Percentiles rank a stretch among this genome's conserved stretches.
Conservation (phyloP, 2,113 vertebrate species). For the Corythaixoides concolor region DNA sequence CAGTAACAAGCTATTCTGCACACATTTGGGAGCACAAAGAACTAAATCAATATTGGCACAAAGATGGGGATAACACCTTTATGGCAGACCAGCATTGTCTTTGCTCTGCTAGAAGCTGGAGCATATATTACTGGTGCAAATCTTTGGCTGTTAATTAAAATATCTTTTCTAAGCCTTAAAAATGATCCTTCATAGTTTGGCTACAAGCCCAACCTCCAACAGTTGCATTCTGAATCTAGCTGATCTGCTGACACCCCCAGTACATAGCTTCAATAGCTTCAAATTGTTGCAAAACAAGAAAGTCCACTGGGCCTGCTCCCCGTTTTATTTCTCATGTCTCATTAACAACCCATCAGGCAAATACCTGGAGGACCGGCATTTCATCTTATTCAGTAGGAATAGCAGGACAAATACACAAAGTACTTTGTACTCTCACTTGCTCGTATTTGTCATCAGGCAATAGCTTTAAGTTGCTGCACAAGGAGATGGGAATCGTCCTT, state of each 20-base stretch:
- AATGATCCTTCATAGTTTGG: not conserved
- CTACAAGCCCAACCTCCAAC: not conserved
- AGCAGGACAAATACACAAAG: not conserved
- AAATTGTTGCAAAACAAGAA: not conserved
- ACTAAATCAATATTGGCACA: constrained; percentile 5
- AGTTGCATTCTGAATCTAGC: not conserved
- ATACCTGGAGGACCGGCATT: not conserved
- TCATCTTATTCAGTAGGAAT: not conserved
- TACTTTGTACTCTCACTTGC: not conserved
- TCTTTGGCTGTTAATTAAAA: not conserved
- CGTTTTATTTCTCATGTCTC: not conserved
- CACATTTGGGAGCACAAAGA: not conserved
- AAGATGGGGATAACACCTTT: not conserved
- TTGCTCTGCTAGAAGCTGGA: not conserved
- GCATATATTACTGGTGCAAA: not conserved
- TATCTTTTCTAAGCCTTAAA: not conserved
- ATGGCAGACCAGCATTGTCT: not conserved
- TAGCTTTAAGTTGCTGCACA: not conserved
- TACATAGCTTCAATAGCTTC: not conserved
- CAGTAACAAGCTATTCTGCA: not conserved
- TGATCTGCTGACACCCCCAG: not conserved
- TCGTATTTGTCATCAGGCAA: not conserved
- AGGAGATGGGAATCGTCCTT: not conserved
- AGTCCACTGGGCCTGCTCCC: not conserved
- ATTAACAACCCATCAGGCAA: not conserved